phyloP scores from a whole-genome alignment of 2,113 vertebrate species.

The Podarcis raffonei region DNA sequence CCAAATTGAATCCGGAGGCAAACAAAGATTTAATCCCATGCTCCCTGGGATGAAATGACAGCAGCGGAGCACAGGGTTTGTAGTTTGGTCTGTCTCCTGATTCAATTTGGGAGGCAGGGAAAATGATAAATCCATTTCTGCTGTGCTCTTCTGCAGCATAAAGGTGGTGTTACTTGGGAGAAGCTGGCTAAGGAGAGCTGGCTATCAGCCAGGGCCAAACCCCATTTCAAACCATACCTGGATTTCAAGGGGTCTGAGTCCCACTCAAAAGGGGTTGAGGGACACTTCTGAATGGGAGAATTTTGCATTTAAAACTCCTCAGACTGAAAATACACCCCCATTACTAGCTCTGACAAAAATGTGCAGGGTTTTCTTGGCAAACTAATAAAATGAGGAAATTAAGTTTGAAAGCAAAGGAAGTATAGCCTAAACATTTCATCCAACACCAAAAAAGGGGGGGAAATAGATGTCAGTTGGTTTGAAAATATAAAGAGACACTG shows the following conservation, averaged over 20 bases:
- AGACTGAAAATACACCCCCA: neutral
- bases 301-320: neutral
- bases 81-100: too few relatives aligned
- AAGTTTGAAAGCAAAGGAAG: slow-evolving; percentile 23
- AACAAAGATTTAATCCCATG: too few relatives aligned
- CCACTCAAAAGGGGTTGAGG: neutral
- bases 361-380: slow-evolving; percentile 5
- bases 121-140: neutral
- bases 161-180: neutral
- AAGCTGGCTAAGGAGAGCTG: neutral
- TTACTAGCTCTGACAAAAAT: neutral
- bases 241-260: neutral
- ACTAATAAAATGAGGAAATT: slow-evolving; percentile 16
- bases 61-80: too few relatives aligned
- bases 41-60: too few relatives aligned
- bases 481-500: slow-evolving; percentile 58
- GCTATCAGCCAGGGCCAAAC: neutral
- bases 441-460: neutral
- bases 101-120: neutral
- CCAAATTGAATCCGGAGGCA: neutral
- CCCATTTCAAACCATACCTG: neutral
- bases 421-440: slow-evolving; percentile 29
- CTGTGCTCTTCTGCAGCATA: neutral
- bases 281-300: neutral
- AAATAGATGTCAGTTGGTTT: slow-evolving; percentile 50